Evolutionary conservation across 2,113 vertebrate species (phyloP).

Genomic region (Phaethornis superciliosus): DNA sequence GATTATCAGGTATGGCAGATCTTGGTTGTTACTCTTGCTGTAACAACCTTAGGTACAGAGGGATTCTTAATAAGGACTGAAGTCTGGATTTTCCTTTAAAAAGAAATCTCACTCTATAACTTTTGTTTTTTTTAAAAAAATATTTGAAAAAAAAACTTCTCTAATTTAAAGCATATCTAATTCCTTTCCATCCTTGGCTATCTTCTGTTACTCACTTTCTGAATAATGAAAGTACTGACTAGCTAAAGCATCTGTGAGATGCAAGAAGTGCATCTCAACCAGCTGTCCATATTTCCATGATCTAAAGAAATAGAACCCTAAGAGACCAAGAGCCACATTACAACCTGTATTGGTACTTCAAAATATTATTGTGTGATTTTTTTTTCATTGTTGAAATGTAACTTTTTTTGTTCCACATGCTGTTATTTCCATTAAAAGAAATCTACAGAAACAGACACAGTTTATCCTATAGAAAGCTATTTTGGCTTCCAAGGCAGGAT

Average conservation of each 20-base stretch:
- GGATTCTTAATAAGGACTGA: neutral
- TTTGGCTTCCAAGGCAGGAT: neutral
- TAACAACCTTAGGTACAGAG: neutral
- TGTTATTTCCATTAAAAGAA: neutral
- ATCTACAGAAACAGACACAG: neutral
- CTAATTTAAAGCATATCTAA: neutral
- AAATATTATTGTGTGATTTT: neutral
- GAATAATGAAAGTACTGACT: neutral
- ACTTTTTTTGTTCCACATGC: neutral
- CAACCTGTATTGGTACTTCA: neutral
- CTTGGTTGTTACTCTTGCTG: neutral
- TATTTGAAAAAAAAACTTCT: neutral
- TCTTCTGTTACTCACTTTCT: neutral
- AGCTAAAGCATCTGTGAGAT: neutral
- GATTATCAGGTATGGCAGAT: neutral
- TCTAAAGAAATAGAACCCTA: neutral
- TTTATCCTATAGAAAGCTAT: neutral
- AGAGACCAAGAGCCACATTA: neutral
- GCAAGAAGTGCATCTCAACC: neutral
- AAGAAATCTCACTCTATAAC: neutral
- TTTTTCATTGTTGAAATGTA: neutral
- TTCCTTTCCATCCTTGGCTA: neutral
- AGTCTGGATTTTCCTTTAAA: neutral
- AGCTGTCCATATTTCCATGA: neutral
- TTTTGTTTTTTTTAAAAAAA: neutral